Percentiles rank a stretch among this genome's conserved stretches.
Conservation (phyloP, 2,888 invertebrate species). For the Pristionchus fissidentatus region DNA sequence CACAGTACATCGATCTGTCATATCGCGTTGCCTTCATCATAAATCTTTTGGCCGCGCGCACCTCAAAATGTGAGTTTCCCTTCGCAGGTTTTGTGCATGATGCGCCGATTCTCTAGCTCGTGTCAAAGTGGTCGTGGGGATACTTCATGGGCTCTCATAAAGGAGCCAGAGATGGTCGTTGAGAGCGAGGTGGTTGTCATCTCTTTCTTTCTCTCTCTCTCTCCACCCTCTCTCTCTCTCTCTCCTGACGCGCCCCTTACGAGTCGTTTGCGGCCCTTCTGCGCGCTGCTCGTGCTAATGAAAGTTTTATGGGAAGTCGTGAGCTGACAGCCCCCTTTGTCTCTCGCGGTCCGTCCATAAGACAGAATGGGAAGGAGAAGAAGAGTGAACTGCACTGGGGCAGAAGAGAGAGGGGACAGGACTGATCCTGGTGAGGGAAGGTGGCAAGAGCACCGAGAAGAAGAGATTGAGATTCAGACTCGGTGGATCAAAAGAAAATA, state of each 20-base stretch:
- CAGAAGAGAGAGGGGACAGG: not conserved
- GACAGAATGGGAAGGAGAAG: constrained; percentile 5
- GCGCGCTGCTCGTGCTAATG: constrained; percentile 14
- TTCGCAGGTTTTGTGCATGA: no score
- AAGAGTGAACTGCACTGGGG: not conserved
- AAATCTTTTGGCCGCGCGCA: no score
- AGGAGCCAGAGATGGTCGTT: not conserved
- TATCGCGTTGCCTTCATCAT: no score
- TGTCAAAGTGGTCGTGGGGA: no score
- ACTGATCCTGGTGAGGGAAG: not conserved
- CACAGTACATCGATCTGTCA: no score
- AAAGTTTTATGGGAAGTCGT: constrained; percentile 45
- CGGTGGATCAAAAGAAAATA: no score
- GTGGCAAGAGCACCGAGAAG: not conserved
- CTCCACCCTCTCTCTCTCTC: not conserved
- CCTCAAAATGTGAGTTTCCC: no score
- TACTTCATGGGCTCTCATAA: constrained; percentile 27
- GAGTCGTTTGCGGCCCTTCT: constrained; percentile 32
- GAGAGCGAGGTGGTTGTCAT: not conserved
- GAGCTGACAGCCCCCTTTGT: constrained; percentile 24
- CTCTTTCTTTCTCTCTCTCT: not conserved
- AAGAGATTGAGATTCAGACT: not conserved
- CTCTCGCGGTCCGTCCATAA: not conserved
- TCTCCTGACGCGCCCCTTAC: not conserved
- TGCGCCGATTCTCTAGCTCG: no score